Conservation (phyloP, 2,797 vertebrate genomes). For the Cossypha dichroa region DNA sequence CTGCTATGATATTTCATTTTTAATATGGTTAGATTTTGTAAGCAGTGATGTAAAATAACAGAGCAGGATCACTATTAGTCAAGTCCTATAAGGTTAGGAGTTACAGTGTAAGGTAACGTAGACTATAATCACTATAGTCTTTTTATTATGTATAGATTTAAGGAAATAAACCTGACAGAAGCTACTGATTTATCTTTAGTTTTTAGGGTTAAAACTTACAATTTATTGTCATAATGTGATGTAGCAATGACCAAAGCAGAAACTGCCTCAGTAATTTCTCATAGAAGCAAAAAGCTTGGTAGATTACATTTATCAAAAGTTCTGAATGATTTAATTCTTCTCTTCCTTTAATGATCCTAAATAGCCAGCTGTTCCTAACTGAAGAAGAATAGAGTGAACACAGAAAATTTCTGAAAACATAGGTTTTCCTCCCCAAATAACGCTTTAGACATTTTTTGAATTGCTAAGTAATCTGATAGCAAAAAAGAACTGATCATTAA, state of each 20-base stretch:
- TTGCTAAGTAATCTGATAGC: not conserved
- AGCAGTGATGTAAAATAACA: not conserved
- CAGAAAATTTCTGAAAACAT: not conserved
- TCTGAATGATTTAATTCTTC: not conserved
- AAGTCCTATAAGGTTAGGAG: not conserved
- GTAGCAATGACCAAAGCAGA: not conserved
- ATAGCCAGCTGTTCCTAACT: not conserved
- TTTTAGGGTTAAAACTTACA: not conserved
- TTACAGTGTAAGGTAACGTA: not conserved
- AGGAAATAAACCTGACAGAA: not conserved
- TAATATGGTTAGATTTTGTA: not conserved
- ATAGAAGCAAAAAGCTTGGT: not conserved
- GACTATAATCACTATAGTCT: not conserved
- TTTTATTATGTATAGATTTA: not conserved
- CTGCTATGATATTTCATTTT: not conserved
- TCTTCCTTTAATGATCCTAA: not conserved
- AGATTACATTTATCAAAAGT: not conserved
- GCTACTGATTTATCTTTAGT: not conserved
- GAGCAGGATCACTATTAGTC: not conserved
- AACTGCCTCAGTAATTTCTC: not conserved
- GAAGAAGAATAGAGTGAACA: not conserved
- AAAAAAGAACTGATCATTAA: not conserved
- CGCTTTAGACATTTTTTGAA: not conserved
- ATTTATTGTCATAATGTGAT: not conserved
- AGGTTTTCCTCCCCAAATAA: not conserved